Evolutionary conservation across 64 coral and sea anemone genomes (phyloP).

Genomic region (Montipora sp.): DNA sequence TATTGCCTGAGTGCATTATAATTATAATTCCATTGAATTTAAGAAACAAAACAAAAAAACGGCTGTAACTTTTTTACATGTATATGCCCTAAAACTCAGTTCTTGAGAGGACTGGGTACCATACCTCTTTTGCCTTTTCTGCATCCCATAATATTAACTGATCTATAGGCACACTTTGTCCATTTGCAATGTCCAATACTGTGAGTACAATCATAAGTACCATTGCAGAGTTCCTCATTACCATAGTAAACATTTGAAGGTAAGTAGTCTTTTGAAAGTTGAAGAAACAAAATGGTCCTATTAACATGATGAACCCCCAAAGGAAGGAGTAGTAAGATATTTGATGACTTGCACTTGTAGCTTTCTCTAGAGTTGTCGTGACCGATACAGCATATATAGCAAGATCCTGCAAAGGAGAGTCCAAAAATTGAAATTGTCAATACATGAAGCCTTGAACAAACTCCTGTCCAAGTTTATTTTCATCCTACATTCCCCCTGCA

Average conservation of each 20-base stretch:
- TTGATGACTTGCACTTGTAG: slow-evolving; percentile 59
- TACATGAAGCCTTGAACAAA: too few species aligned
- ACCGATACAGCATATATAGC: slow-evolving; percentile 95
- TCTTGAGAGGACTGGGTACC: too few species aligned
- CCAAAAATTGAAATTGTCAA: too few species aligned
- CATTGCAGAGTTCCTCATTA: slow-evolving; percentile 91
- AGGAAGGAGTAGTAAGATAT: slow-evolving; percentile 90
- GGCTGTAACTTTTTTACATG: too few species aligned
- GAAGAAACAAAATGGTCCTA: slow-evolving; percentile 94
- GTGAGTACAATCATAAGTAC: slow-evolving; percentile 75
- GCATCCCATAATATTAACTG: slow-evolving; percentile 74
- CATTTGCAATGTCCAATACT: slow-evolving; percentile 72
- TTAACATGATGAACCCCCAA: slow-evolving; percentile 77
- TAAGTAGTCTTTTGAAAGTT: slow-evolving; percentile 91
- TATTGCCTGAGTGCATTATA: too few species aligned
- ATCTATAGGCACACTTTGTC: slow-evolving; percentile 68
- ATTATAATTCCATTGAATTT: too few species aligned
- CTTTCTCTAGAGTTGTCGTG: slow-evolving; percentile 74
- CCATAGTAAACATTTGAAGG: slow-evolving; percentile 88
- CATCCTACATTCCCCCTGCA: too few species aligned
- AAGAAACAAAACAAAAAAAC: too few species aligned
- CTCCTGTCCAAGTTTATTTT: too few species aligned
- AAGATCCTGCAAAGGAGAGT: slow-evolving; percentile 68
- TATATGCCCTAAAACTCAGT: too few species aligned
- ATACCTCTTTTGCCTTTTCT: slow-evolving; percentile 84